Evolutionary conservation across 1,140 invertebrate species (phyloP), one percentile per base, ranked within the genome.

Genomic region (Arctopsyche grandis): DNA sequence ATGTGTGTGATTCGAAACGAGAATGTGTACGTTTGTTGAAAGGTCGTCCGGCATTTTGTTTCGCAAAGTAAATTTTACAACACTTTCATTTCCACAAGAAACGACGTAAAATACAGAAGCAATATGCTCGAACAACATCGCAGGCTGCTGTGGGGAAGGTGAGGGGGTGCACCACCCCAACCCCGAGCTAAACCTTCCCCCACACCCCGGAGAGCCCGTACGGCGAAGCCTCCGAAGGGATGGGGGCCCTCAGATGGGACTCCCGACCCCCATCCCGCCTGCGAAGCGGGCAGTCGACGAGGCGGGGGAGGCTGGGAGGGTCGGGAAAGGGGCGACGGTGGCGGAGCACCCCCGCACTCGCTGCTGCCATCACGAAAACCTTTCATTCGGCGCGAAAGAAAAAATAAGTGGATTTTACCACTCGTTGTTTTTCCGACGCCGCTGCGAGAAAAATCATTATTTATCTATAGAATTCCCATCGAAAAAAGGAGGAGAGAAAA

Each of bases 401-500:
- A 82, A 82, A 82, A 82, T 82, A 82, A 82, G 78, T 82, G 81
- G 81, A 82, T 82, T 82, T 82, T 82, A 82, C 78, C 77, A 80
- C 75, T 82, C 81, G 81, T 82, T 82, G 81, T 82, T 82, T 82
- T 81, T 82, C 79, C 63, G 63, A 19, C 63, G 63, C 48, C 66
- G 46, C 75, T 78, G 43, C 43, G 81, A 80, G 81, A 69, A 79
- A 82, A 82, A 82, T 82, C 81, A 82, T 82, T 82, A 82, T 82
- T 82, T 82, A 82, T 82, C 81, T 82, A 82, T 82, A 82, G 81
- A 82, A 82, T 78, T 82, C 81, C 75, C 81, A 82, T 82, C 81
- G 44, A 58, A 63, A 80, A 80, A 80, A 75, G 71, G 26, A 16
- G 43, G 46, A 16, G 21, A 56, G 56, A 44, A 56, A 38, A 76